Base-by-base conservation (phyloP, 2,888 invertebrate species). In the Pimpla rufipes region DNA sequence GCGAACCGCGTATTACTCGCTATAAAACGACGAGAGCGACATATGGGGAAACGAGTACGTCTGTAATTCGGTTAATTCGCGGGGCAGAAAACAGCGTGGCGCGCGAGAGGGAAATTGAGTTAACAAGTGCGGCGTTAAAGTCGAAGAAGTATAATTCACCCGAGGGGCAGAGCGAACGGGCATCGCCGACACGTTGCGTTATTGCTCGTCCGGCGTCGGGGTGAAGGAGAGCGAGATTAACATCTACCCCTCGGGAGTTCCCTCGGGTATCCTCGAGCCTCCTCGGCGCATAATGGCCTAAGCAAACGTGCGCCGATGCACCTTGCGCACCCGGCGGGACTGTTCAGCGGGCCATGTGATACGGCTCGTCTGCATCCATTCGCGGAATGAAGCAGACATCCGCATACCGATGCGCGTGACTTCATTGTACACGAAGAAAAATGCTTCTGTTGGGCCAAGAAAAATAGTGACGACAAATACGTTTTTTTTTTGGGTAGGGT, bases 241-340 rank as follows among this genome's bases (percentile, higher is more conserved):
- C 45, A 83, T 83, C 83, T 83, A 83, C 83, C 83, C 83, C 55
- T 80, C 68, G 68, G 83, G 76, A 77, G 45, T 79, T 68, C 45
- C 78, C 64, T 23, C 16, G 23, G 21, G 66, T 59, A 18, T 29
- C 55, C 42, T 70, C 55, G 40, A 23, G 57, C 11, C 29, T 77
- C 71, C 52, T 35, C 23, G 11, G 11, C 10, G 50, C 55, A 23
- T 64, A 57, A 70, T 52, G 21, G 40, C 74, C 71, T 42, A 42
- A 52, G 66, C 42, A 23, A 68, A 66, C 70, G 70, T 18, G 66
- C 76, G 55, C 59, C 64, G 71, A 83, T 83, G 73, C 83, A 80
- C 83, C 83, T 83, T 83, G 83, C 79, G 83, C 79, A 67, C 59
- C 40, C 29, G 40, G 16, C 2, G 8, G 11, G 29, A 74, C 7